Evolutionary conservation across 2,888 invertebrate genomes (phyloP), one percentile per base, ranked within the genome.

Genomic region (Epirrhoe alternata): DNA sequence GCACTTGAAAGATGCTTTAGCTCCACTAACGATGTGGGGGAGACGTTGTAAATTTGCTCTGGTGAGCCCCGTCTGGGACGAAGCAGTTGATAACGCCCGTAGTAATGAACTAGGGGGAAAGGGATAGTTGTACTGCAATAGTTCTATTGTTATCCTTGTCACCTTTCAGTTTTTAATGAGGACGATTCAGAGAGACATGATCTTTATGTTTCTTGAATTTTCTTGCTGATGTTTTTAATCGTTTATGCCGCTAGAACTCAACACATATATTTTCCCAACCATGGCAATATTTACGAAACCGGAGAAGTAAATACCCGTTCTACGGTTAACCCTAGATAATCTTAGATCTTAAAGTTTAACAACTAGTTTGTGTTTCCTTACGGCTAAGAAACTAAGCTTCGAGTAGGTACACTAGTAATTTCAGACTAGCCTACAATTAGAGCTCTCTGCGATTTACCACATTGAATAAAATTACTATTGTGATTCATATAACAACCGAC

Each of bases 1-100:
- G 76, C 72, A 78, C 79, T 82, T 75, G 75, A 76, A 76, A 73
- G 75, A 76, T 75, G 79, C 82, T 83, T 82, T 76, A 76, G 78
- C 75, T 75, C 76, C 77, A 71, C 84, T 84, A 83, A 84, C 82
- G 82, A 84, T 68, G 79, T 79, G 71, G 77, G 80, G 84, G 79
- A 78, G 83, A 77, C 76, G 78, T 65, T 69, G 69, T 74, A 71
- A 74, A 80, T 76, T 75, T 72, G 69, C 72, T 67, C 72, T 69
- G 54, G 71, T 58, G 61, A 66, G 68, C 65, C n/a, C 64, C 60
- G 71, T 71, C 73, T 71, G 69, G 50, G 45, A 35, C 56, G 30
- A 12, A 50, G 49, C 42, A 59, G 67, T 67, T 64, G 63, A 67
- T 67, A 61, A 53, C 52, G 56, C 16, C 14, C 49, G 49, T 63